These are phyloP conservation scores for Lissocephala sabroskyi DNA, from an alignment of 2,888 invertebrate genomes.

Conservation along the genomic window DNA sequence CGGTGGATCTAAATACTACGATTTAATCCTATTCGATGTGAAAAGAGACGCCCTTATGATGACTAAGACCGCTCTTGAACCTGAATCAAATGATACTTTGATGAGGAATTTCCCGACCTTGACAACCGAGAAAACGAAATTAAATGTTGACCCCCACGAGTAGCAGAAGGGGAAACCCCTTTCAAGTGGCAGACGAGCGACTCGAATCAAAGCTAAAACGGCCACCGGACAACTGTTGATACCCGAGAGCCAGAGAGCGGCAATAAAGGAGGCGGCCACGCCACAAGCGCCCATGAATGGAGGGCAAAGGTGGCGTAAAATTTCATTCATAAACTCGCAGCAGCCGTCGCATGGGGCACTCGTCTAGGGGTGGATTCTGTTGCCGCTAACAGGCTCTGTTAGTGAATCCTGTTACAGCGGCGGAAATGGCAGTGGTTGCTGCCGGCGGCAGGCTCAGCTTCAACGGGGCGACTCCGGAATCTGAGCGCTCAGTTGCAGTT, in stretches of 20 bases:
- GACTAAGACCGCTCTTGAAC: too few relatives aligned
- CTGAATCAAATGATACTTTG: too few relatives aligned
- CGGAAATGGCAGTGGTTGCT: constrained; percentile 17
- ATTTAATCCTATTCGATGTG: too few relatives aligned
- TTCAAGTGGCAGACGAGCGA: too few relatives aligned
- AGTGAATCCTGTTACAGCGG: constrained; percentile 32
- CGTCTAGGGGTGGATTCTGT: constrained; percentile 6
- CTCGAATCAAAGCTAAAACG: too few relatives aligned
- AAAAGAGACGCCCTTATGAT: too few relatives aligned
- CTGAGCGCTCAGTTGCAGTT: constrained; percentile 54
- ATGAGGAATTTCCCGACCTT: too few relatives aligned
- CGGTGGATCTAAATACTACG: too few relatives aligned
- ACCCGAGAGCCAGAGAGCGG: background rate
- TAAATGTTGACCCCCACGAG: too few relatives aligned
- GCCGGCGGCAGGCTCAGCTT: constrained; percentile 25
- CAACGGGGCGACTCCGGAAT: constrained; percentile 23
- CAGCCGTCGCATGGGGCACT: background rate
- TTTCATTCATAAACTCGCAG: constrained; percentile 45
- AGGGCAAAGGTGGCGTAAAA: constrained; percentile 4
- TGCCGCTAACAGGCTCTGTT: constrained; percentile 24
- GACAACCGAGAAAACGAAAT: too few relatives aligned
- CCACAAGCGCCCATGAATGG: background rate
- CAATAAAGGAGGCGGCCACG: background rate
- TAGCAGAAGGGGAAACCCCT: too few relatives aligned
- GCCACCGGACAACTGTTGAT: constrained; percentile 60